Evolutionary conservation across 1,140 invertebrate genomes (phyloP), one percentile per base, ranked within the genome.

Genomic region (Pantala flavescens): DNA sequence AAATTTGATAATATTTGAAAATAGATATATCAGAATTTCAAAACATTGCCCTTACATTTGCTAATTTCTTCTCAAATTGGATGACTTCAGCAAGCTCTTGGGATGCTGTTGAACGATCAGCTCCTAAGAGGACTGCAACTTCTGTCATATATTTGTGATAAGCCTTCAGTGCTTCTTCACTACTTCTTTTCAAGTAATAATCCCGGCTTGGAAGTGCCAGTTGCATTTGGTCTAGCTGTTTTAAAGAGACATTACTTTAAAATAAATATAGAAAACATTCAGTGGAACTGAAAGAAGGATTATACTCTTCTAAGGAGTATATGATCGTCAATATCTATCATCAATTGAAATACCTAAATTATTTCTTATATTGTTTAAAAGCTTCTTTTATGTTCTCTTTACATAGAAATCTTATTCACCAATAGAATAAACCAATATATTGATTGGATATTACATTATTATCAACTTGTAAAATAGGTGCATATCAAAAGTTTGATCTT

Each of bases 81-180:
- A 95, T 86, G 9, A 95, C 90, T 75, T 88, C 81, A 76, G 86
- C 81, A 70, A 94, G 86, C 78, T 95, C 91, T 1, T 82, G 81
- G 0, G 83, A 80, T 0, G 91, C 91, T 0, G 84, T 87, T 5
- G 82, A 80, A 9, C 85, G 83, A 80, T 91, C 83, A 0, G 91
- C 91, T 0, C 92, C 93, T 42, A 94, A 80, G 23, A 93, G 82
- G 2, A 90, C 81, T 0, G 92, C 91, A 0, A 94, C 87, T 78
- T 90, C 88, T 0, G 88, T 89, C 90, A 94, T 93, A 79, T 91
- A 93, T 70, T 86, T 87, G 79, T 90, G 88, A 80, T 94, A 94
- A 0, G 92, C 91, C 75, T 86, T 80, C 19, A 93, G 81, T 76
- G 90, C 89, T 3, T 85, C 83, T 75, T 88, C 85, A 74, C 88